phyloP scores from a whole-genome alignment of 2,797 vertebrate genomes.

The Smutsia temminckii region DNA sequence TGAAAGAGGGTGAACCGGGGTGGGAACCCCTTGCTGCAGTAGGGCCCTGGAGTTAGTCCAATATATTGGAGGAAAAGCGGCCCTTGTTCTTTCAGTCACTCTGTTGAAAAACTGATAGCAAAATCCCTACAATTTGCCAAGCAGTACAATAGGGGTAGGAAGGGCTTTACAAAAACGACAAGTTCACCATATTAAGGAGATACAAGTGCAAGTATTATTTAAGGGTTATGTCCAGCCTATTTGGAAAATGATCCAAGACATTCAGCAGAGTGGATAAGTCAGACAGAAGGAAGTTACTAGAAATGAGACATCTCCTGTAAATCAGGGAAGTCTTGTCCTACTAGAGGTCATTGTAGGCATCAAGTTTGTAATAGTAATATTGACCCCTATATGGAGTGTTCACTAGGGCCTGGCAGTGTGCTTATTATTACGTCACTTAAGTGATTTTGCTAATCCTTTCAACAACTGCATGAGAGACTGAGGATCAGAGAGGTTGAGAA shows the following conservation, averaged over 20 bases:
- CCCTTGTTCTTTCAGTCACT: background rate
- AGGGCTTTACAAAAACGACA: background rate
- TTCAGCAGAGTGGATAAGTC: background rate
- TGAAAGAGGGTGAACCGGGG: background rate
- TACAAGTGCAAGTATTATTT: background rate
- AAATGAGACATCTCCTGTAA: slow-evolving; percentile 8
- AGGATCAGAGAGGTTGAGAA: slow-evolving; percentile 43
- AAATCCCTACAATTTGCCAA: background rate
- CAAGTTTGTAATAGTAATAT: background rate
- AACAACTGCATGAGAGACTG: background rate
- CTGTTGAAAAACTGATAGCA: slow-evolving; percentile 22
- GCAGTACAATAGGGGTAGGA: background rate
- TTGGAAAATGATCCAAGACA: background rate
- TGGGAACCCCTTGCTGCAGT: background rate
- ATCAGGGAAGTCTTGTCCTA: background rate
- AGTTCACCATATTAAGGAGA: background rate
- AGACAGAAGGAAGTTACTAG: background rate
- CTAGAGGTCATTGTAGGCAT: background rate
- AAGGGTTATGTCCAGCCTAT: background rate
- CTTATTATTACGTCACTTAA: background rate
- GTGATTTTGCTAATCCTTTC: slow-evolving; percentile 25
- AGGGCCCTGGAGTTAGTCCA: background rate
- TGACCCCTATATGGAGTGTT: background rate
- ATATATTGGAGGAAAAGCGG: background rate
- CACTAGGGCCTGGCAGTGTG: background rate